phyloP scores from a whole-genome alignment of 35 echinoderm and acorn worm species.

The Strongylocentrotus purpuratus region DNA sequence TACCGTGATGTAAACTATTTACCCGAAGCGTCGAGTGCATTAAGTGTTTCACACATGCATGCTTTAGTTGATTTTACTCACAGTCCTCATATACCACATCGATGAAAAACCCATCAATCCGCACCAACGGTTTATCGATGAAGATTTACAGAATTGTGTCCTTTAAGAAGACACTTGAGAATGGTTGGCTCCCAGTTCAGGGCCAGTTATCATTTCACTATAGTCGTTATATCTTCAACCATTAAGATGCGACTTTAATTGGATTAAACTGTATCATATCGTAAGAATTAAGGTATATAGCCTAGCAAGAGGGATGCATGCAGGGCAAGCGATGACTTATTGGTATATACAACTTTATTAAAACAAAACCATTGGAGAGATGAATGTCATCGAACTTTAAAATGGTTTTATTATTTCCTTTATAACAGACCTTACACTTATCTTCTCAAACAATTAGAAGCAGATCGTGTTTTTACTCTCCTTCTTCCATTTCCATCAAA shows the following conservation, averaged over 20 bases:
- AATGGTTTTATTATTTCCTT: too few species aligned
- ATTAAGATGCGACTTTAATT: constrained; percentile 6
- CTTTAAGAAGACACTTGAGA: background rate
- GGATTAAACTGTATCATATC: constrained; percentile 8
- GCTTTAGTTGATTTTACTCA: constrained; percentile 5
- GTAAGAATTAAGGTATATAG: background rate
- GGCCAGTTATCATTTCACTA: background rate
- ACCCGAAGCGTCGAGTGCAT: background rate
- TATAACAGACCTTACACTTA: too few species aligned
- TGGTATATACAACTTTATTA: background rate
- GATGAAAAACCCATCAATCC: constrained; percentile 29
- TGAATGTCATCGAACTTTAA: background rate
- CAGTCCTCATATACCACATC: background rate
- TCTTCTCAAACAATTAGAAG: too few species aligned
- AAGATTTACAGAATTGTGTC: constrained; percentile 27
- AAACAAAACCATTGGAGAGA: background rate
- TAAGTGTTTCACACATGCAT: constrained; percentile 28
- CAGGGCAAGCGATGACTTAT: background rate
- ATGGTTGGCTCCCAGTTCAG: background rate
- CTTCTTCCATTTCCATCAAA: too few species aligned
- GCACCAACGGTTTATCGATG: constrained; percentile 42
- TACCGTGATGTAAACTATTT: constrained; percentile 4
- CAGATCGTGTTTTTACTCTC: too few species aligned
- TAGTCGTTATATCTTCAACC: constrained; percentile 4
- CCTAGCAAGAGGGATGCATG: background rate